These are phyloP conservation scores for Drosophila biarmipes DNA, from an alignment of 1,140 invertebrate genomes.

Conservation along the genomic window DNA sequence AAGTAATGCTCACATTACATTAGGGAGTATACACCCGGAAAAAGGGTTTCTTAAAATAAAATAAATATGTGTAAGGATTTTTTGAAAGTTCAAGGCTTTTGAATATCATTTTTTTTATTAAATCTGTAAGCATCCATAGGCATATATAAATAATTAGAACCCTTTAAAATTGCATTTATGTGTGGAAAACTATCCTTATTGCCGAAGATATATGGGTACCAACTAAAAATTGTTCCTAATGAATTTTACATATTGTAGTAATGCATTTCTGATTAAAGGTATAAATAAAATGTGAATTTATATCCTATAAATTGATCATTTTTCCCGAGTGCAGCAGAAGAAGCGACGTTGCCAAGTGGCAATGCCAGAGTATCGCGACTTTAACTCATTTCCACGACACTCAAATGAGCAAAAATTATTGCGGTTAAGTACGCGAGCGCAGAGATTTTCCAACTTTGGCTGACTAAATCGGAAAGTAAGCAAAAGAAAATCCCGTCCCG, in stretches of 20 bases:
- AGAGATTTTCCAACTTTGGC: conserved; percentile 61
- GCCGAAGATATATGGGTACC: too few relatives aligned
- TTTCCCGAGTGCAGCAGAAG: conserved; percentile 9
- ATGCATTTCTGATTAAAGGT: too few relatives aligned
- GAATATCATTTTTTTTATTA: not conserved
- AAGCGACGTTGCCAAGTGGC: conserved; percentile 62
- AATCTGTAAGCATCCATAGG: too few relatives aligned
- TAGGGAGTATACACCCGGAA: conserved; percentile 28
- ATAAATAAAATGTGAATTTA: too few relatives aligned
- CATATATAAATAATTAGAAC: too few relatives aligned
- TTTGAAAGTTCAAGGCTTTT: too few relatives aligned
- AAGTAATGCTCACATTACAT: conserved; percentile 81
- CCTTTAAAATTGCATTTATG: too few relatives aligned
- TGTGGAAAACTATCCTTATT: too few relatives aligned
- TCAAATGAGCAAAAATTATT: conserved; percentile 83
- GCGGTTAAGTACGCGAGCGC: conserved; percentile 79
- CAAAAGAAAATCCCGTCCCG: conserved; percentile 54
- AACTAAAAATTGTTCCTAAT: too few relatives aligned
- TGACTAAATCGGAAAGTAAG: conserved; percentile 75
- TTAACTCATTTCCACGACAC: conserved; percentile 83
- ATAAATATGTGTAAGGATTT: not conserved
- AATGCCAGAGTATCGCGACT: conserved; percentile 43
- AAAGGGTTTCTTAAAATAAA: not conserved
- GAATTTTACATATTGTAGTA: too few relatives aligned
- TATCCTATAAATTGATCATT: not conserved